Evolutionary conservation across 2,797 vertebrate genomes (phyloP), one percentile per base, ranked within the genome.

Genomic region (Tolypeutes matacus): DNA sequence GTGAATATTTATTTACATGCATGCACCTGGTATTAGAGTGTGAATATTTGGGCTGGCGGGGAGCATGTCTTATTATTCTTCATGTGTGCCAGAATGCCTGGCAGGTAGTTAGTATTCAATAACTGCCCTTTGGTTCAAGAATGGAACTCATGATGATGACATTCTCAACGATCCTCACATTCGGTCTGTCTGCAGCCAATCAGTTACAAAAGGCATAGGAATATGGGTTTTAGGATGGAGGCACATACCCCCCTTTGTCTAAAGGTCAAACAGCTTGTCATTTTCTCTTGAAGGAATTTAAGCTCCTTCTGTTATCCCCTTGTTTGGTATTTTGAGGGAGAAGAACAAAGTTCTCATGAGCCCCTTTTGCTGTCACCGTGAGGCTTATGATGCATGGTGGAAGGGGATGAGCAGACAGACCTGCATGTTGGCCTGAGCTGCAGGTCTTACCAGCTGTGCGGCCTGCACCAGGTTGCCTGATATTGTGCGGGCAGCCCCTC

Each of bases 1-100:
- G 49, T 87, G 64, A 62, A 86, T 93, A 87, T 86, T 93, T 94
- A 95, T 87, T 93, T 93, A 78, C 86, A 81, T 29, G 51, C n/a
- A 58, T 14, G 36, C 56, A 94, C 73, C 65, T 90, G 84, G 81
- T 29, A 86, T 60, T 42, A 70, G 67, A 39, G 49, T 77, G 51
- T 21, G 85, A 72, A n/a, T 64, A 85, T 87, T 72, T 27, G 91
- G 49, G 69, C 46, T 53, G 73, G 83, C n/a, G 81, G 65, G 23
- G 72, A 95, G 56, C n/a, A 17, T 20, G 77, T 70, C 62, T 92
- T 60, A 69, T 67, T 86, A 84, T 90, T 83, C 76, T 92, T 78
- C 58, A 70, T 0, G 53, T 39, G 81, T 39, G 72, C 72, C 39
- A 46, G 3, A 14, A 87, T 21, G 62, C 56, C 72, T 65, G 85